Evolutionary conservation across 2,113 vertebrate genomes (phyloP), one percentile per base, ranked within the genome.

Genomic region (Melanerpes aurifrons): DNA sequence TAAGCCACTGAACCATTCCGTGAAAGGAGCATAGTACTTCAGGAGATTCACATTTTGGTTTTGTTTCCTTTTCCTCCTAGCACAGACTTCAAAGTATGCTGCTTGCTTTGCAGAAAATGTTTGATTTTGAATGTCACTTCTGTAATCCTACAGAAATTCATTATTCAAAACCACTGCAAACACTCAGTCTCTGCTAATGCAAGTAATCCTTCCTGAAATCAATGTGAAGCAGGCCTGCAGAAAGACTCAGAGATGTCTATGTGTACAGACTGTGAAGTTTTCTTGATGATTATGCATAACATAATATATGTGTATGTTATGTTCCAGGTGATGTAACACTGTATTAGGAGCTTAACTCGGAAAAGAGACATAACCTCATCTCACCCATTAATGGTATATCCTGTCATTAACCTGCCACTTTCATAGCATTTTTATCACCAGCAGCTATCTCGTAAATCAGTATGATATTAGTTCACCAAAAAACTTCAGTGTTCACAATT

Each of bases 91-190:
- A 84, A 90, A 96, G 76, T 66, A 62, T 29, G 12, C 32, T 75
- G 43, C 68, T 74, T 75, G 57, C 66, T 94, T 87, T 89, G 68
- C 71, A 82, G 75, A 86, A 93, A 83, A 43, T 35, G 10, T 89
- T 91, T 91, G 69, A 83, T 29, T 76, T 15, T 2, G 0, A 87
- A 70, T 31, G 72, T n/a, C 26, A 69, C 66, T 94, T 83, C 61
- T 81, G 45, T 72, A 92, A 89, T 83, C 57, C 37, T 35, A 62
- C 26, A 86, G 69, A 94, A 93, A 90, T 28, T 72, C 66, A 28
- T 87, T 92, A 90, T 72, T 92, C 66, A 94, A 89, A 91, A 58
- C 54, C 57, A 86, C 45, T 80, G 86, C 67, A 94, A 90, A 77
- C 59, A 58, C 26, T 81, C 56, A 68, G 40, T 66, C 29, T 62